phyloP scores from a whole-genome alignment of 2,797 vertebrate genomes.

The Champsocephalus esox region DNA sequence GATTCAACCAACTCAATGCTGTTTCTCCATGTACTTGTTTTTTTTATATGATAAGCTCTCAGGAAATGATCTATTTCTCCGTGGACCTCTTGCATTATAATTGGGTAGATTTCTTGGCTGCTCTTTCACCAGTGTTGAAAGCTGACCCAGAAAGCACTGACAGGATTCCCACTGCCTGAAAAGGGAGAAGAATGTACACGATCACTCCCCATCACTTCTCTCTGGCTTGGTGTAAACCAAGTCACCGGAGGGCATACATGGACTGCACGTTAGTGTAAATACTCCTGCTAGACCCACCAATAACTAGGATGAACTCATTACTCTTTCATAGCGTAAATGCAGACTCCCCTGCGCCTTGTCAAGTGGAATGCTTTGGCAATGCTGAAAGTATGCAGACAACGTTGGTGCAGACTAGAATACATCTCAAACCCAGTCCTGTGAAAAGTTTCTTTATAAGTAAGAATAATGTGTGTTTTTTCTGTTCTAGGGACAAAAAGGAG shows the following conservation, averaged over 20 bases:
- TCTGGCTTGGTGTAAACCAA: constrained; percentile 76
- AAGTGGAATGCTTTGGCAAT: constrained; percentile 3
- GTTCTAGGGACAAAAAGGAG: constrained; percentile 88
- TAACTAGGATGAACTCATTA: constrained; percentile 40
- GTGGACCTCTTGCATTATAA: background rate
- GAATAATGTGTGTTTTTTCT: constrained; percentile 41
- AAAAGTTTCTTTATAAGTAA: background rate
- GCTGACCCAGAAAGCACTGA: constrained; percentile 56
- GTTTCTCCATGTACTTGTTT: constrained; percentile 8
- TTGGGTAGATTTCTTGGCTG: constrained; percentile 10
- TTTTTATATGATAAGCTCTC: constrained; percentile 16
- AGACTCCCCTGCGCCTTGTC: constrained; percentile 15
- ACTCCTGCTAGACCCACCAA: constrained; percentile 45
- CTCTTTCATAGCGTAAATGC: constrained; percentile 47
- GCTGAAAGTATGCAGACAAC: constrained; percentile 20
- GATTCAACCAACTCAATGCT: background rate
- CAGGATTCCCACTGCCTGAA: constrained; percentile 77
- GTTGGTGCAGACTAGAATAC: background rate
- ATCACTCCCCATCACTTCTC: constrained; percentile 67
- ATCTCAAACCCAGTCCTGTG: background rate
- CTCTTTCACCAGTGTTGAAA: constrained; percentile 14
- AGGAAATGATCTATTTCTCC: constrained; percentile 21
- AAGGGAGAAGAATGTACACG: constrained; percentile 84
- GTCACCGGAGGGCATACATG: constrained; percentile 70
- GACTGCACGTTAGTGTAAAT: constrained; percentile 75